Evolutionary conservation across 2,888 invertebrate genomes (phyloP).

Genomic region (Agrotis segetum): DNA sequence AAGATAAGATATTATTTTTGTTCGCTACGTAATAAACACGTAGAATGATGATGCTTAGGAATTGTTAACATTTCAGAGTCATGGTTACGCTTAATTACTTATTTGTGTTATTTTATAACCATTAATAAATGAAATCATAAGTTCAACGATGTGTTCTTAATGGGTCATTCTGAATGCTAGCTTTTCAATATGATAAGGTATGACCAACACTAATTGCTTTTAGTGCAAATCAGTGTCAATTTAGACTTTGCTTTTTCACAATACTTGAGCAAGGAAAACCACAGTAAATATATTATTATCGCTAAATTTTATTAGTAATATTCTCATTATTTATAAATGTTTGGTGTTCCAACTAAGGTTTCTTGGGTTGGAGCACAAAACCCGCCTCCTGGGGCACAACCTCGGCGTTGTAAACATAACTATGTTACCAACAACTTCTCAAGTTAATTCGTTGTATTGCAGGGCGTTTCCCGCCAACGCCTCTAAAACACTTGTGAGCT

Average conservation of each 20-base stretch:
- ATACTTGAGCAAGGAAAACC: not conserved
- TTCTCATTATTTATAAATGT: slow-evolving; percentile 1
- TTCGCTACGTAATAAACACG: slow-evolving; percentile 9
- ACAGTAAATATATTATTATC: not conserved
- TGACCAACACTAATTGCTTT: not conserved
- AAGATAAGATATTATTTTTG: slow-evolving; percentile 9
- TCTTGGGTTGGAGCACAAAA: slow-evolving; percentile 14
- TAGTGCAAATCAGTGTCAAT: not conserved
- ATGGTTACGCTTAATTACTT: slow-evolving; percentile 8
- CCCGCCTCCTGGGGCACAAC: slow-evolving; percentile 13
- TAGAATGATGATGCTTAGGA: slow-evolving; percentile 14
- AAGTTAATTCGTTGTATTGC: slow-evolving; percentile 35
- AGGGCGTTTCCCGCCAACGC: slow-evolving; percentile 34
- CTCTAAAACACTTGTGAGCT: slow-evolving; percentile 43
- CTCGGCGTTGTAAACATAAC: slow-evolving; percentile 22
- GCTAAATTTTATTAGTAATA: not conserved
- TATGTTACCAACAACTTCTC: slow-evolving; percentile 14
- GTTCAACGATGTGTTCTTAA: not conserved
- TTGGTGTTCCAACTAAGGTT: slow-evolving; percentile 19
- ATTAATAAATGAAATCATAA: slow-evolving; percentile 6
- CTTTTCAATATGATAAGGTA: not conserved
- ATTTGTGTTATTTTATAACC: slow-evolving; percentile 16
- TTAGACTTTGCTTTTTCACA: not conserved
- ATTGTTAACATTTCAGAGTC: slow-evolving; percentile 16
- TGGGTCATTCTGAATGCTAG: not conserved